A percentile compares a stretch with the other conserved stretches of the same genome.
phyloP scores from a whole-genome alignment of 2,888 invertebrate species.

The Lasioglossum vierecki region DNA sequence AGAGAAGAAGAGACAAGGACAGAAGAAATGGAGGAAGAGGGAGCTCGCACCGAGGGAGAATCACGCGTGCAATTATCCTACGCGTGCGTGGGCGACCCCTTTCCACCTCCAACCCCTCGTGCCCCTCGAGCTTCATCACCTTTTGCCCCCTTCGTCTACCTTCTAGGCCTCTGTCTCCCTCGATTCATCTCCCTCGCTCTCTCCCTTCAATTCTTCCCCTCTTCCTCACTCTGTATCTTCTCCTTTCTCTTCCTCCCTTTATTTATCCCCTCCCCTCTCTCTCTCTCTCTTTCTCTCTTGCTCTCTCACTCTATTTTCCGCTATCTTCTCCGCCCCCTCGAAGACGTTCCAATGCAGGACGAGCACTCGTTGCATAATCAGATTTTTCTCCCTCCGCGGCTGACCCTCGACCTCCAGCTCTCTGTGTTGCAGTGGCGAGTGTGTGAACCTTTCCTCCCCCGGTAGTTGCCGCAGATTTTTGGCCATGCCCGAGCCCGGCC shows the following conservation, averaged over 20 bases:
- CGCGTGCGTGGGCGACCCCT: conserved; percentile 83
- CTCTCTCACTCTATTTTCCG: conserved; percentile 59
- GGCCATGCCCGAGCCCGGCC: conserved; percentile 5
- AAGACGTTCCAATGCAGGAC: conserved; percentile 57
- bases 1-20: conserved; percentile 43
- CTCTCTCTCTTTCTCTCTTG: not conserved
- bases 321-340: conserved; percentile 47
- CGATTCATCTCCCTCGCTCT: not conserved
- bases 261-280: conserved; percentile 5
- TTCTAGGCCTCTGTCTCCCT: conserved; percentile 36
- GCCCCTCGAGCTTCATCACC: conserved; percentile 68
- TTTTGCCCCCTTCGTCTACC: conserved; percentile 66
- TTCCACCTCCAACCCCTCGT: conserved; percentile 78
- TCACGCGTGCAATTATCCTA: conserved; percentile 83
- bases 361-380: conserved; percentile 69
- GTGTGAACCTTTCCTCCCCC: conserved; percentile 38
- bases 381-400: conserved; percentile 60
- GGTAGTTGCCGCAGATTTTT: conserved; percentile 43
- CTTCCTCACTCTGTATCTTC: not conserved
- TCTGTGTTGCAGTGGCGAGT: conserved; percentile 48
- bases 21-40: conserved; percentile 56
- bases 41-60: conserved; percentile 70
- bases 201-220: not conserved
- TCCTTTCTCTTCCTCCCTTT: conserved; percentile 33
- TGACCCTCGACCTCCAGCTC: conserved; percentile 60